These are phyloP conservation scores for Smithornis capensis DNA, from an alignment of 2,113 vertebrate genomes.

Conservation along the genomic window DNA sequence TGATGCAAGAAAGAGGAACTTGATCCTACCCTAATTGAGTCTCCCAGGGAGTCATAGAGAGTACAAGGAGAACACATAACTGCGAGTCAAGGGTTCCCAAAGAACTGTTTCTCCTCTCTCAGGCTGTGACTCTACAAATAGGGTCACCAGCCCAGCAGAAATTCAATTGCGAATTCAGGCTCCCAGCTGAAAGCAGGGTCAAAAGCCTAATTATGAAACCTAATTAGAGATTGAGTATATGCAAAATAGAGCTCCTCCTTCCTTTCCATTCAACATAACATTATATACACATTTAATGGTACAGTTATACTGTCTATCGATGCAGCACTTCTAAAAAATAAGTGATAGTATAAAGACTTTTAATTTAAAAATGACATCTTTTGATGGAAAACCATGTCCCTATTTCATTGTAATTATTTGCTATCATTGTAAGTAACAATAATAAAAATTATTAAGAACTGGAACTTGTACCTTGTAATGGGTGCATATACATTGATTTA, in stretches of 20 bases:
- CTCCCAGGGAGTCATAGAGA: background rate
- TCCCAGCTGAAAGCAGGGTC: constrained; percentile 49
- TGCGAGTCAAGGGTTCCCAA: background rate
- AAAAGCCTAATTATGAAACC: constrained; percentile 45
- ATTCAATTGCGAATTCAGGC: constrained; percentile 40
- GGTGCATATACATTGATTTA: background rate
- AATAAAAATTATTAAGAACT: background rate
- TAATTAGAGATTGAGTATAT: constrained; percentile 40
- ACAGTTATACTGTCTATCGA: background rate
- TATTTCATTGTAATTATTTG: background rate
- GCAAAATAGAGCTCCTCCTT: constrained; percentile 47
- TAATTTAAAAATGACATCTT: background rate
- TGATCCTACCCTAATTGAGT: background rate
- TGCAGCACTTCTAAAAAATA: background rate
- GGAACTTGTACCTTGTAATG: background rate
- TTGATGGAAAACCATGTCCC: background rate
- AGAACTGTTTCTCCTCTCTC: background rate
- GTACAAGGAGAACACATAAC: background rate
- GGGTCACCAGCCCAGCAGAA: constrained; percentile 52
- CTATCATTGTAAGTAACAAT: background rate
- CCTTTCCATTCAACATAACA: background rate
- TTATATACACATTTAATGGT: background rate
- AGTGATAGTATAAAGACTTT: background rate
- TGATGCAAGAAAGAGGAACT: background rate
- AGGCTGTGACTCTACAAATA: constrained; percentile 37